Evolutionary conservation across 1,140 invertebrate species (phyloP), one percentile per base, ranked within the genome.

Genomic region (Drosophila oshimai): DNA sequence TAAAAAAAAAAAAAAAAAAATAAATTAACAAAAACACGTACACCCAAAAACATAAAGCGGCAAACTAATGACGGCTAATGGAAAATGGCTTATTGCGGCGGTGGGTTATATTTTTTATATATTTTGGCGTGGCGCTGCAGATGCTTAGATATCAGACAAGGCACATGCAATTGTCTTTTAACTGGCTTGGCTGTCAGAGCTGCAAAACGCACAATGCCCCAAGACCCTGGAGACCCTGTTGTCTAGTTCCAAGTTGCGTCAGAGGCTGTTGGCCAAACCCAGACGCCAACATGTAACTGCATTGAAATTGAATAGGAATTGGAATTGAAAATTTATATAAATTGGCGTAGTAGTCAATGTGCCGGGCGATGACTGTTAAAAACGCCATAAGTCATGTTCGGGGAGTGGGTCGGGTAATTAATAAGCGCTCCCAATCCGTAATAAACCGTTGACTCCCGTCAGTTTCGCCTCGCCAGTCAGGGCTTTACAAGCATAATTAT

Each of bases 251-350:
- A 46, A 36, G 69, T 78, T 78, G 60, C 74, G 75, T 78, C 75
- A 77, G 64, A 69, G 26, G 13, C 42, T 37, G 41, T 60, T 24
- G 67, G 74, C 75, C 75, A 67, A 79, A 57, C 75, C 75, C 69
- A 55, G 51, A 61, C 44, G 81, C 80, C 80, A 86, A 84, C 80
- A 84, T 84, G 74, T 61, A 70, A 84, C 64, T 72, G 74, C 79
- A 84, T 72, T 79, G 71, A 80, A 84, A 86, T 87, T 86, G 60
- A 86, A 84, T 76, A 71, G 53, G 55, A 81, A 80, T 72, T 86
- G 61, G 36, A 73, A 64, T 46, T 47, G 68, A 72, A 67, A 65
- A 64, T 74, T 60, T 54, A 41, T 64, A 33, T 46, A 60, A 70
- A 86, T 86, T 75, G 80, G 70, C 70, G 20, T 70, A 61, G 20